A percentile compares a stretch with the other conserved stretches of the same genome.
Evolutionary conservation across 2,797 vertebrate species (phyloP).

Genomic region (Avahi laniger): DNA sequence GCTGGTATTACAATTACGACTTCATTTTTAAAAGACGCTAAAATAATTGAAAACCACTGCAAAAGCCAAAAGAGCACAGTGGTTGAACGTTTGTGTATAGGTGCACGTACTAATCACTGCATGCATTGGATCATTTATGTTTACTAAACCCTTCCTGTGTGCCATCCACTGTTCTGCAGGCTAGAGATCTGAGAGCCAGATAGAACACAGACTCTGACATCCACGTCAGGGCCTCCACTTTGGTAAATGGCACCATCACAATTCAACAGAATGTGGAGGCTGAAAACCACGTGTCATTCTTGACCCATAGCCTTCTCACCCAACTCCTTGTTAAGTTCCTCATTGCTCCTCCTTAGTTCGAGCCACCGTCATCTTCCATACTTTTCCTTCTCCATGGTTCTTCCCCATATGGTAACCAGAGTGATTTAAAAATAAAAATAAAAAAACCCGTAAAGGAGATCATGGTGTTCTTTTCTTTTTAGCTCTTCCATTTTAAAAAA

Average conservation of each 20-base stretch:
- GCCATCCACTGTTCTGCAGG: not conserved
- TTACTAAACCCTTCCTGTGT: not conserved
- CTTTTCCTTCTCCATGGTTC: not conserved
- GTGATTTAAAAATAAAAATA: not conserved
- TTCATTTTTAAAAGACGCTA: slow-evolving; percentile 23
- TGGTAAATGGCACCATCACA: not conserved
- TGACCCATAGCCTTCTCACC: not conserved
- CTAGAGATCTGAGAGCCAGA: not conserved
- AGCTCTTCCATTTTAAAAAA: not conserved
- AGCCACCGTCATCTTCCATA: not conserved
- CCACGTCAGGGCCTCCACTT: not conserved
- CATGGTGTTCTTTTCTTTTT: not conserved
- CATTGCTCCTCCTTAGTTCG: not conserved
- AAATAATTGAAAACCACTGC: not conserved
- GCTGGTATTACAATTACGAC: not conserved
- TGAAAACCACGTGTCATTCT: not conserved
- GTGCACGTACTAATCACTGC: not conserved
- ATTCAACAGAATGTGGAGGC: not conserved
- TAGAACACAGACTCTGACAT: not conserved
- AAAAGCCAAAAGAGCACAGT: not conserved
- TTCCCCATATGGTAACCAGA: not conserved
- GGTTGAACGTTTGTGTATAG: not conserved
- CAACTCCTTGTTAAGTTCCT: fast-evolving
- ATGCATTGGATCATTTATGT: not conserved
- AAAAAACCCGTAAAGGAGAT: not conserved